Conservation (phyloP, 2,888 invertebrate genomes). For the Sinotaia quadrata region DNA sequence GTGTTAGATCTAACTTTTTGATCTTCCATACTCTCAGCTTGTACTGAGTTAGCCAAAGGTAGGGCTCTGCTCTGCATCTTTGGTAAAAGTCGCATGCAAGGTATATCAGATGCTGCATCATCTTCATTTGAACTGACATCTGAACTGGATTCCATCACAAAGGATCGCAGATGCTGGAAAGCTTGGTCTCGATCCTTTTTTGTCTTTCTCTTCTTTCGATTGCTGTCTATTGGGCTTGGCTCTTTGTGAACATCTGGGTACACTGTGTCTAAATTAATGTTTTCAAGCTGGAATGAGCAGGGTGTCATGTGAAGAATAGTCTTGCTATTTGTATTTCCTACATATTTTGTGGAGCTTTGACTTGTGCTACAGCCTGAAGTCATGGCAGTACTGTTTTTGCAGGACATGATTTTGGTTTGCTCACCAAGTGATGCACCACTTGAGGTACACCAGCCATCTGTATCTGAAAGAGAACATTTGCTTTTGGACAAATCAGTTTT, state of each 20-base stretch:
- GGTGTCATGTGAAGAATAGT: neutral
- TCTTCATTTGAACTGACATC: constrained; percentile 48
- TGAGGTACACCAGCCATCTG: constrained; percentile 26
- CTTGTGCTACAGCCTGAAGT: neutral
- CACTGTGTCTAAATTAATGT: constrained; percentile 32
- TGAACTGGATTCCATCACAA: constrained; percentile 46
- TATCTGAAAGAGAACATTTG: constrained; percentile 5
- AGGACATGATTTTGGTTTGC: constrained; percentile 27
- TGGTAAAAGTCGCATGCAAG: too few relatives aligned
- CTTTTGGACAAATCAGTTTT: too few relatives aligned
- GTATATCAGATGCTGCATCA: constrained; percentile 28
- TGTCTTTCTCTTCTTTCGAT: constrained; percentile 34
- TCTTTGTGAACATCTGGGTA: constrained; percentile 1
- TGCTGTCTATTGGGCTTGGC: neutral
- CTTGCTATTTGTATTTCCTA: neutral
- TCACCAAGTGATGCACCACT: constrained; percentile 36
- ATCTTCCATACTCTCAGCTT: too few relatives aligned
- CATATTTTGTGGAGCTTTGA: neutral
- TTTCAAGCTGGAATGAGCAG: constrained; percentile 39
- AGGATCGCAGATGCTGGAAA: constrained; percentile 46
- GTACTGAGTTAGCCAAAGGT: too few relatives aligned
- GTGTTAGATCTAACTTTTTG: too few relatives aligned
- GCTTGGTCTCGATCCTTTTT: constrained; percentile 46
- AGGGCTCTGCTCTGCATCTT: too few relatives aligned
- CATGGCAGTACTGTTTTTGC: neutral